Evolutionary conservation across 2,797 vertebrate genomes (phyloP), one percentile per base, ranked within the genome.

Genomic region (Sebastes matsubarae): DNA sequence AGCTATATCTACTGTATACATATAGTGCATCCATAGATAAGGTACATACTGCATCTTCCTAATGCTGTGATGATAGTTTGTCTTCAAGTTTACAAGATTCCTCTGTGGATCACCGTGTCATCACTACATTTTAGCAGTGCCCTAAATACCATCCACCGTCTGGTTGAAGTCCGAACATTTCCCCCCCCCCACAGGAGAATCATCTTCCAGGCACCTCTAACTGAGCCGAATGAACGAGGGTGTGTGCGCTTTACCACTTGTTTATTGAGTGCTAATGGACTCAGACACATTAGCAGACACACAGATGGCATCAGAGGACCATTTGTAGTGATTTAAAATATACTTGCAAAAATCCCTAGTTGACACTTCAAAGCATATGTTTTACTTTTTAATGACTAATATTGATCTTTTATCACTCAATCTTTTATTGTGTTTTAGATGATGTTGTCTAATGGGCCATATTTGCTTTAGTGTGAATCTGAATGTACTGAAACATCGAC

Each of bases 331-430:
- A 79, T 83, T 58, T 52, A 50, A 24, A 82, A 76, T 74, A 73
- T 18, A 50, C 3, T 38, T 59, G 27, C 1, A 18, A 69, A 58
- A 71, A 38, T 57, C 59, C 42, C 71, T 50, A 5, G 65, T 83
- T 77, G 77, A 60, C 72, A 60, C 32, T 80, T 9, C 14, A 52
- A 75, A 77, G 77, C 12, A 60, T 63, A 54, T 80, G 82, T 71
- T 87, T 78, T 38, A 79, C 30, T 68, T 83, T 85, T 83, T 71
- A 88, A 83, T 85, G 69, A 70, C 61, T 76, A 36, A 59, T 80
- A 77, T 80, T 86, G 70, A 90, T 68, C 81, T 80, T 83, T 84
- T 68, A 85, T 82, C 42, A n/a, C 54, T 54, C 20, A 1, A 30
- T 72, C 24, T 75, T 83, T 83, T 85, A 82, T 61, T 68, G n/a